Conservation (phyloP, 92 coral and sea anemone genomes). For the Nematostella vectensis region DNA sequence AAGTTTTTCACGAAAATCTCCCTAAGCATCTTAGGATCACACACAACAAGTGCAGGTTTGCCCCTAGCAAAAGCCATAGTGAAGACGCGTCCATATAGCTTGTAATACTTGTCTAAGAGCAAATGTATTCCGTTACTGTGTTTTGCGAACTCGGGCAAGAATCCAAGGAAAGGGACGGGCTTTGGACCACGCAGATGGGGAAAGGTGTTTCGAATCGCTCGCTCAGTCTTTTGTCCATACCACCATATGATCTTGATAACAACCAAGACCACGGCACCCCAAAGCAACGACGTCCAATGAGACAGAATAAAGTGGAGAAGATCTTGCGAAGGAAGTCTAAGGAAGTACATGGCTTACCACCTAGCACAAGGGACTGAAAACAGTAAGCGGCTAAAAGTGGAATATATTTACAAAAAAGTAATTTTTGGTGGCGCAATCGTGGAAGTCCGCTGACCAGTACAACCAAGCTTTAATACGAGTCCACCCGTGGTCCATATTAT, state of each 20-base stretch:
- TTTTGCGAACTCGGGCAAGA: conserved; percentile 18
- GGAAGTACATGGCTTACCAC: not conserved
- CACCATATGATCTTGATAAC: conserved; percentile 5
- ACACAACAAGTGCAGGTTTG: conserved; percentile 5
- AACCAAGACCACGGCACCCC: conserved; percentile 6
- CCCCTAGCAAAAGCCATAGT: not conserved
- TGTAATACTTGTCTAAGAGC: conserved; percentile 42
- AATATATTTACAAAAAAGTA: no score
- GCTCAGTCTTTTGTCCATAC: conserved; percentile 30
- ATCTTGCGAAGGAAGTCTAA: not conserved
- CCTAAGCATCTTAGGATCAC: conserved; percentile 16
- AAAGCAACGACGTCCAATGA: conserved; percentile 8
- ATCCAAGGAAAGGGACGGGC: conserved; percentile 48
- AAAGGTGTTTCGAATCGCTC: conserved; percentile 27
- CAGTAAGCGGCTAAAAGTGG: no score
- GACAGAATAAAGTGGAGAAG: not conserved
- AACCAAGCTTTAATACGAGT: no score
- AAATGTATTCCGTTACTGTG: conserved; percentile 32
- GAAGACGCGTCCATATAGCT: conserved; percentile 44
- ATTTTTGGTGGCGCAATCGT: no score
- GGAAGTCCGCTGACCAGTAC: no score
- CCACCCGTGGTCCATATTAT: no score
- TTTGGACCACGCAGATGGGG: conserved; percentile 54
- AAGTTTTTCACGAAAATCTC: conserved; percentile 22
- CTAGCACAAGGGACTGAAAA: no score